Evolutionary conservation across 2,797 vertebrate genomes (phyloP).

Genomic region (Myoxocephalus aenaeus): DNA sequence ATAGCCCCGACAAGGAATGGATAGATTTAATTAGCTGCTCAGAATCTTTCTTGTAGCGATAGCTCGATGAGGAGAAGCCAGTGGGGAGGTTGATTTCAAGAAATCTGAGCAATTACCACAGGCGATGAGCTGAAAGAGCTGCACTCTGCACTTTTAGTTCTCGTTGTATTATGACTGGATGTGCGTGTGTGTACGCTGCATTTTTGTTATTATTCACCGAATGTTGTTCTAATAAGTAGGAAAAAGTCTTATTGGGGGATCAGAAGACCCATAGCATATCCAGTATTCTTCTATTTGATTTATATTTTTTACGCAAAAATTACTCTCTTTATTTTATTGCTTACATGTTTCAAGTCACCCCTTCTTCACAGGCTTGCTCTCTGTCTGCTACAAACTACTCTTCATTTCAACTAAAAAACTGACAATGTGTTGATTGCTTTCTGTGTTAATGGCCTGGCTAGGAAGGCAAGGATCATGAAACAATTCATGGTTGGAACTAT

Average conservation of each 20-base stretch:
- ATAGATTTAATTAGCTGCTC: slow-evolving; percentile 73
- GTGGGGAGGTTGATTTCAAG: slow-evolving; percentile 71
- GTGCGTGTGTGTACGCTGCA: slow-evolving; percentile 20
- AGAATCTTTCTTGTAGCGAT: slow-evolving; percentile 65
- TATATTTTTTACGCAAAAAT: not conserved
- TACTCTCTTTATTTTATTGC: not conserved
- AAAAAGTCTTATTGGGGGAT: not conserved
- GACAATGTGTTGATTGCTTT: not conserved
- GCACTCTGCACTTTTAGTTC: slow-evolving; percentile 56
- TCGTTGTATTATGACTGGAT: slow-evolving; percentile 35
- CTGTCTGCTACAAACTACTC: not conserved
- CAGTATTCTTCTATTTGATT: not conserved
- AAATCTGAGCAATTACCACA: slow-evolving; percentile 75
- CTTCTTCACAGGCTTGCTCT: not conserved
- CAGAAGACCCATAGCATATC: not conserved
- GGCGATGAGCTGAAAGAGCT: slow-evolving; percentile 61
- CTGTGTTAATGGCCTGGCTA: not conserved
- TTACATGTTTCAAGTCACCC: not conserved
- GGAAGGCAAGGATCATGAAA: not conserved
- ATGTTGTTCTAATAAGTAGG: slow-evolving; percentile 15
- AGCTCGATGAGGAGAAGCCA: slow-evolving; percentile 57
- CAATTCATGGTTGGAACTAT: not conserved
- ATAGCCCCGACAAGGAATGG: slow-evolving; percentile 59
- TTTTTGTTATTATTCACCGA: slow-evolving; percentile 64
- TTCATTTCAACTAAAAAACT: not conserved